A percentile compares a stretch with the other conserved stretches of the same genome.
Evolutionary conservation across 2,797 vertebrate genomes (phyloP).

Genomic region (Sylvilagus floridanus): DNA sequence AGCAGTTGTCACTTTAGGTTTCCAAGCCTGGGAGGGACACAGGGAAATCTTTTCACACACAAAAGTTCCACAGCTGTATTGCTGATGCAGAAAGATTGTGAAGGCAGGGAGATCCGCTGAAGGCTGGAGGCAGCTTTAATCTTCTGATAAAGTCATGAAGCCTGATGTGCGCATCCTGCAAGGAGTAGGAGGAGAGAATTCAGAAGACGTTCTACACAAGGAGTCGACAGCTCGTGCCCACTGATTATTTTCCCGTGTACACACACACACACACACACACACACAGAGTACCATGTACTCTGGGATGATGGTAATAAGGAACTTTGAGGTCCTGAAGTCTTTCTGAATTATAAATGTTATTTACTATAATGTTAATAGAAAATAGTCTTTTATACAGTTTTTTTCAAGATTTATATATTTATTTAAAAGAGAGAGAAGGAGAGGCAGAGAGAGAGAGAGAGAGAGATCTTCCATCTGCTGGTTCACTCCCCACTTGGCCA

Average conservation of each 20-base stretch:
- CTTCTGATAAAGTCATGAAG: not conserved
- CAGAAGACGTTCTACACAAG: not conserved
- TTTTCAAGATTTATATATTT: too few species aligned
- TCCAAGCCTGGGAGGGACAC: not conserved
- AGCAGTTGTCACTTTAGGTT: not conserved
- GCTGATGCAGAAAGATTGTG: not conserved
- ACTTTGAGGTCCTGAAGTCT: conserved; percentile 25
- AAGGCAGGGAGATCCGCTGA: not conserved
- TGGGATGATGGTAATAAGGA: not conserved
- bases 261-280: not conserved
- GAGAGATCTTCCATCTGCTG: too few species aligned
- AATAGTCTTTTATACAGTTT: not conserved
- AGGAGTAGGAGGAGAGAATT: not conserved
- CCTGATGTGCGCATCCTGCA: not conserved
- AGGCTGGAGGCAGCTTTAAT: not conserved
- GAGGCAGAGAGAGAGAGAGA: too few species aligned
- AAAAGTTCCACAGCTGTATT: not conserved
- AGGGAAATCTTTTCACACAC: not conserved
- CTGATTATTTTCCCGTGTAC: not conserved
- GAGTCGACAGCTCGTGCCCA: not conserved
- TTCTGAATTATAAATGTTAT: conserved; percentile 36
- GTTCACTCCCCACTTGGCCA: too few species aligned
- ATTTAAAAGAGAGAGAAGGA: too few species aligned
- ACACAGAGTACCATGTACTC: not conserved
- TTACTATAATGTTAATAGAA: not conserved